Evolutionary conservation across 1,140 invertebrate genomes (phyloP), one percentile per base, ranked within the genome.

Genomic region (Berghia stephanieae): DNA sequence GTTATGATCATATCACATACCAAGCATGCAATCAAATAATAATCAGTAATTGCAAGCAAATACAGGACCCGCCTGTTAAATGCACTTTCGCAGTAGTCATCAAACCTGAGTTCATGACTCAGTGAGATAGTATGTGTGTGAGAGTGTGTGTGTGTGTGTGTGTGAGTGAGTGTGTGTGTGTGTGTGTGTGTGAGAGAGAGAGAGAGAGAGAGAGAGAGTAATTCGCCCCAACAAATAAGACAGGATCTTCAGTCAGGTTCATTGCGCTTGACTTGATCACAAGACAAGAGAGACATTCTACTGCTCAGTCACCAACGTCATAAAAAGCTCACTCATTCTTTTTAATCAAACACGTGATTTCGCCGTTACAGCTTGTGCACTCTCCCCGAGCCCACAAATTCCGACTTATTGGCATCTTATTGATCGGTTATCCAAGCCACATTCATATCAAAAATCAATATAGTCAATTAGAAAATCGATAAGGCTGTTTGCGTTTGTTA

Each of bases 111-210:
- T 67, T 31, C 42, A 31, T 21, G 21, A 27, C n/a, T 60, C n/a
- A 27, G 55, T 60, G 55, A 27, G 55, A 8, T 8, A 6, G 55
- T 60, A 31, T 60, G 55, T 31, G 34, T 60, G 55, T 21, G 63
- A 38, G 63, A 13, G 63, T 67, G 63, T 34, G 31, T 67, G 31
- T 31, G 63, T 67, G 63, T 10, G 63, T 67, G 44, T 71, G 69
- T 13, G n/a, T 67, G 63, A 13, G 63, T 67, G 63, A 38, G 5
- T 60, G 55, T 60, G 21, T 60, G 21, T 60, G 55, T 60, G 5
- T 60, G 55, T 60, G 55, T 60, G 5, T 6, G 55, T 60, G 55
- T 60, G 5, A 27, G 5, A 27, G 55, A 27, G 5, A 27, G 5
- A n/a, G n/a, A n/a, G n/a, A n/a, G n/a, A n/a, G n/a, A n/a, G n/a